Evolutionary conservation across 2,113 vertebrate genomes (phyloP).

Genomic region (Azemiops feae): DNA sequence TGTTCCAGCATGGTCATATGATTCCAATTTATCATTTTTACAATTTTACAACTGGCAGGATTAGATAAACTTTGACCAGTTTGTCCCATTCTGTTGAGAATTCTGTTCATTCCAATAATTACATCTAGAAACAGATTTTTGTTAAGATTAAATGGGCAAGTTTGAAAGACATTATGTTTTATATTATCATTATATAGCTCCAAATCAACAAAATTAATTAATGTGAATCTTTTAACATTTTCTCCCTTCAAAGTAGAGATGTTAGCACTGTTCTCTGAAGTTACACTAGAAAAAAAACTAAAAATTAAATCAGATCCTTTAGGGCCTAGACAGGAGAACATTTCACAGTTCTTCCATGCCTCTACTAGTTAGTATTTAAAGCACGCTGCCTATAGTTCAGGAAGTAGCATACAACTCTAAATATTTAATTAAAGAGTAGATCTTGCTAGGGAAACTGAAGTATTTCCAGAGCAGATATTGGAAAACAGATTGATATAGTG

Average conservation of each 20-base stretch:
- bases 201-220: not conserved
- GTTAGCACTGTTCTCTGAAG: not conserved
- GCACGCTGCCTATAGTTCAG: not conserved
- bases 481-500: not conserved
- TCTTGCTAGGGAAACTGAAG: not conserved
- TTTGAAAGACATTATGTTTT: not conserved
- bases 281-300: not conserved
- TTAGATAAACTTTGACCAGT: conserved; percentile 27
- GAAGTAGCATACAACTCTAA: not conserved
- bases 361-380: not conserved
- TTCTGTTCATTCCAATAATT: not conserved
- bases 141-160: not conserved
- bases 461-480: not conserved
- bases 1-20: conserved; percentile 26
- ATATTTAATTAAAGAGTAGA: not conserved
- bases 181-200: not conserved
- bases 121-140: not conserved
- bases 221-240: not conserved
- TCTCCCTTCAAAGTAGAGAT: not conserved
- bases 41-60: conserved; percentile 39
- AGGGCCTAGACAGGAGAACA: not conserved
- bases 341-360: not conserved
- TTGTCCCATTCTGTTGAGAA: not conserved
- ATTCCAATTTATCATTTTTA: conserved; percentile 20
- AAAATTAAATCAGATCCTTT: not conserved